Percentiles rank a stretch among this genome's conserved stretches.
Evolutionary conservation across 2,113 vertebrate species (phyloP).

Genomic region (Anguilla japonica): DNA sequence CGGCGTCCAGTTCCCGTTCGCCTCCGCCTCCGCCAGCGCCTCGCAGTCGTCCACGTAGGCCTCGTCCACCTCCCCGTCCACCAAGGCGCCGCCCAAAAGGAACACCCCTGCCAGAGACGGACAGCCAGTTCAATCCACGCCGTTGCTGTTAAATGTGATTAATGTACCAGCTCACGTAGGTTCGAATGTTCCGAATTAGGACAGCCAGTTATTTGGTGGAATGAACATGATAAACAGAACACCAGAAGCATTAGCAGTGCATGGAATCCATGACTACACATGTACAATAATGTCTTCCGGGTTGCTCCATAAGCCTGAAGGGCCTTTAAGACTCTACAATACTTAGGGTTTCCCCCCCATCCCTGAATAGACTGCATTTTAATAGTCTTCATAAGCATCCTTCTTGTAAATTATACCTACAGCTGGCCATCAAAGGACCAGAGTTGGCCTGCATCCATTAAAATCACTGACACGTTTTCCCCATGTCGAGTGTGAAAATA

Average conservation of each 20-base stretch:
- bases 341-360: neutral
- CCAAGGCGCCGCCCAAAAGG: conserved; percentile 19
- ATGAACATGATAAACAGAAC: too few species aligned
- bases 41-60: conserved; percentile 58
- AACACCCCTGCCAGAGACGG: conserved; percentile 49
- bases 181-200: neutral
- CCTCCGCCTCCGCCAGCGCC: conserved; percentile 66
- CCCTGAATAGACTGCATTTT: neutral
- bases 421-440: neutral
- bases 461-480: neutral
- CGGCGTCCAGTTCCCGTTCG: conserved; percentile 75
- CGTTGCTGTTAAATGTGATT: neutral
- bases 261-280: too few species aligned
- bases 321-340: neutral
- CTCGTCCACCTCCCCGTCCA: conserved; percentile 35
- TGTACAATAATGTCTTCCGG: too few species aligned
- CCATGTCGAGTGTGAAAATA: neutral
- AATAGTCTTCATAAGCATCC: neutral
- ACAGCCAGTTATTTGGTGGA: too few species aligned
- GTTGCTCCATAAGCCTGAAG: too few species aligned
- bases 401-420: neutral
- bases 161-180: neutral
- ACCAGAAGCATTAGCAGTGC: too few species aligned
- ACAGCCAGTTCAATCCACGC: neutral
- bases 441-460: neutral